These are phyloP conservation scores for Palythoa caribaeorum DNA, from an alignment of 92 coral and sea anemone genomes.

Conservation along the genomic window DNA sequence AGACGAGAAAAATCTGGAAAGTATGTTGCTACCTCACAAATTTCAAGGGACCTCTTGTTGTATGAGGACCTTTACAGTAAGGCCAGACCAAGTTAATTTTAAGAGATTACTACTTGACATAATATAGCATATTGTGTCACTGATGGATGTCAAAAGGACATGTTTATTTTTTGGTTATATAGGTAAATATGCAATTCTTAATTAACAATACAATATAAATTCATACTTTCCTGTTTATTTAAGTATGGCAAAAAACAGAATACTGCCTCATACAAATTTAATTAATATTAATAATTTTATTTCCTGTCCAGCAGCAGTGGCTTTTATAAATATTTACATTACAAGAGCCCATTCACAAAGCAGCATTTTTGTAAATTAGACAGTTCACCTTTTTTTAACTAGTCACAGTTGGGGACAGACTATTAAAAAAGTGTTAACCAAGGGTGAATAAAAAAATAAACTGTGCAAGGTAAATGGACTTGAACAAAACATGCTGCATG, in stretches of 20 bases:
- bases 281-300: not conserved
- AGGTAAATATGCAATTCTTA: not conserved
- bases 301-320: not conserved
- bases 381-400: not conserved
- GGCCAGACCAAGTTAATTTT: not conserved
- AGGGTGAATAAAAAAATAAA: too few relatives aligned
- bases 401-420: too few relatives aligned
- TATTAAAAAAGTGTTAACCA: too few relatives aligned
- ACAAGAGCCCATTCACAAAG: not conserved
- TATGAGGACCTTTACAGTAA: not conserved
- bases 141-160: not conserved
- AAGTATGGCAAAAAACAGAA: not conserved
- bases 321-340: not conserved
- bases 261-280: not conserved
- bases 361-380: not conserved
- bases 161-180: not conserved
- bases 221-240: not conserved
- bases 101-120: not conserved
- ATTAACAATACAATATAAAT: not conserved
- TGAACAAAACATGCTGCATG: too few relatives aligned
- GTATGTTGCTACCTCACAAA: constrained; percentile 4
- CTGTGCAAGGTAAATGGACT: too few relatives aligned
- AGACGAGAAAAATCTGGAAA: constrained; percentile 69
- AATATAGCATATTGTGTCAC: constrained; percentile 3
- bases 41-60: constrained; percentile 63